phyloP scores from a whole-genome alignment of 2,888 invertebrate species.

The Phania funesta region DNA sequence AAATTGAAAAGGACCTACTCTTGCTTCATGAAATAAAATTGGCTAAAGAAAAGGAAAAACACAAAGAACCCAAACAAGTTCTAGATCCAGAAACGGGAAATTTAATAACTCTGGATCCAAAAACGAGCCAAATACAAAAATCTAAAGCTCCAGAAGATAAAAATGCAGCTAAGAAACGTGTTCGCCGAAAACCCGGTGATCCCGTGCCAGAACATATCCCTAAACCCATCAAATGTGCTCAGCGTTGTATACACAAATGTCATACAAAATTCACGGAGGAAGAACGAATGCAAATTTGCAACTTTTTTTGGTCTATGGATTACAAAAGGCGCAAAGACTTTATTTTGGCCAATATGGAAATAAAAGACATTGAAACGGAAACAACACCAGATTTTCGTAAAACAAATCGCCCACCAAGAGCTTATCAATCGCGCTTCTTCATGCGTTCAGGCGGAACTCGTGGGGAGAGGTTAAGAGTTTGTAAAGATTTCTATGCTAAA shows the following conservation, averaged over 20 bases:
- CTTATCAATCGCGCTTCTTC: constrained; percentile 65
- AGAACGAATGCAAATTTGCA: constrained; percentile 68
- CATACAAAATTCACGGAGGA: constrained; percentile 66
- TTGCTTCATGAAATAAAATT: constrained; percentile 32
- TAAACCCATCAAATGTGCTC: constrained; percentile 64
- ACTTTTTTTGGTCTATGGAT: constrained; percentile 68
- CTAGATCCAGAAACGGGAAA: constrained; percentile 57
- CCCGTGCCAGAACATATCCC: constrained; percentile 63
- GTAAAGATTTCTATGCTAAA: constrained; percentile 65
- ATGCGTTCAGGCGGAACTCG: constrained; percentile 56
- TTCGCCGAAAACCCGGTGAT: constrained; percentile 50
- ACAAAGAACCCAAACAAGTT: constrained; percentile 39
- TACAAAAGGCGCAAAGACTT: constrained; percentile 69
- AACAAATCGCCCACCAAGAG: constrained; percentile 64
- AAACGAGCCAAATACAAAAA: constrained; percentile 20
- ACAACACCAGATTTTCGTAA: constrained; percentile 67
- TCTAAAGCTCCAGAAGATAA: constrained; percentile 15
- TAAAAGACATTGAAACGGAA: constrained; percentile 61
- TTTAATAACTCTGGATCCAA: constrained; percentile 29
- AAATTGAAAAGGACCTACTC: constrained; percentile 42
- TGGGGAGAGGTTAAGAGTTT: constrained; percentile 68
- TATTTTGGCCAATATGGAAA: constrained; percentile 66
- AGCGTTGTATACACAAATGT: constrained; percentile 66
- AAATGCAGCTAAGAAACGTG: constrained; percentile 15
- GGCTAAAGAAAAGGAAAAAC: constrained; percentile 15